phyloP scores from a whole-genome alignment of 2,888 invertebrate genomes.

The Apamea anceps region DNA sequence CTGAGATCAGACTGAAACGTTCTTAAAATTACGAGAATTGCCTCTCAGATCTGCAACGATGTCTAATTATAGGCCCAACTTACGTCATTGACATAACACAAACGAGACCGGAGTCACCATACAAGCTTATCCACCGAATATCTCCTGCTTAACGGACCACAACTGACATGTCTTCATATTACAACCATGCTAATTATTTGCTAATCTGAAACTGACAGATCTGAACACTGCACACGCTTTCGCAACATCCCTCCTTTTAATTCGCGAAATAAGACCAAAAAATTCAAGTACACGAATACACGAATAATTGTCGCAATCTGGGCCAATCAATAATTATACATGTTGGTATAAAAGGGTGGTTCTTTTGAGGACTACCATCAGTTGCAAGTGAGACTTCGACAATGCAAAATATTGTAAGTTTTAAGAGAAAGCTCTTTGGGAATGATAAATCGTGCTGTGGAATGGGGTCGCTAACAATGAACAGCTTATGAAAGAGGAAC shows the following conservation, averaged over 20 bases:
- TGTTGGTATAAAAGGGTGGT: conserved; percentile 80
- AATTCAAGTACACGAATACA: conserved; percentile 72
- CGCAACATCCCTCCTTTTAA: conserved; percentile 57
- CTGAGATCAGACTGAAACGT: no score
- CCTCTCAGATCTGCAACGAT: background rate
- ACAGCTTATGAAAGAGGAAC: background rate
- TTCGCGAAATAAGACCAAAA: conserved; percentile 71
- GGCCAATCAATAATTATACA: conserved; percentile 75
- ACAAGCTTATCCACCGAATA: conserved; percentile 40
- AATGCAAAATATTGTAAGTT: conserved; percentile 82
- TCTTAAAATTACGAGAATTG: background rate
- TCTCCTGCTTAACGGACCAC: conserved; percentile 47
- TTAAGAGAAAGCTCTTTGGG: conserved; percentile 29
- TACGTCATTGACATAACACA: conserved; percentile 6
- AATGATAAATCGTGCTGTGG: conserved; percentile 29
- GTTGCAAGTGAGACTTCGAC: conserved; percentile 74
- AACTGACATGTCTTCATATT: conserved; percentile 44
- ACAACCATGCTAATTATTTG: conserved; percentile 48
- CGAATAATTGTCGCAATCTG: conserved; percentile 74
- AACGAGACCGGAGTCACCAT: conserved; percentile 12
- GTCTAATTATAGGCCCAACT: background rate
- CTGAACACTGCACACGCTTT: conserved; percentile 24
- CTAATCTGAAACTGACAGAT: conserved; percentile 60
- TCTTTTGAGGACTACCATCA: conserved; percentile 73
- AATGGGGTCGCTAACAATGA: conserved; percentile 17